A percentile compares a stretch with the other conserved stretches of the same genome.
Conservation (phyloP, 2,113 vertebrate genomes). For the Balaeniceps rex region DNA sequence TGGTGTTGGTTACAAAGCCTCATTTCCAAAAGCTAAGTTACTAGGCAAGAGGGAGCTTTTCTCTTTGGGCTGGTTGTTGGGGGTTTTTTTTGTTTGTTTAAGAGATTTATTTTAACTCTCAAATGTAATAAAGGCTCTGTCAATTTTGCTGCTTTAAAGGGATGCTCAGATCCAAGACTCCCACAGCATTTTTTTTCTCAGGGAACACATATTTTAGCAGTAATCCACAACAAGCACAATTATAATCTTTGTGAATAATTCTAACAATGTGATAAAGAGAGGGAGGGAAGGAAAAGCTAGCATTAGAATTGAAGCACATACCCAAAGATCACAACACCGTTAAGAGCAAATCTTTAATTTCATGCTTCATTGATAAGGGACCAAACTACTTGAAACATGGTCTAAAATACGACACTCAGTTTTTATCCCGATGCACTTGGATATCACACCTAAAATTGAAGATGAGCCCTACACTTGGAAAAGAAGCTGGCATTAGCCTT, state of each 20-base stretch:
- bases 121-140: neutral
- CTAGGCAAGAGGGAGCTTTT: neutral
- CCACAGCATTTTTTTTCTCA: neutral
- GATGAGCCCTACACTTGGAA: neutral
- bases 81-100: neutral
- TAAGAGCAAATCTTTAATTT: constrained; percentile 8
- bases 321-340: neutral
- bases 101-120: neutral
- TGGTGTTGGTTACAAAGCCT: neutral
- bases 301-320: neutral
- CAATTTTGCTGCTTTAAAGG: neutral
- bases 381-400: neutral
- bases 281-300: neutral
- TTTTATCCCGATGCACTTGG: neutral
- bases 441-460: neutral
- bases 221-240: neutral
- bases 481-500: neutral
- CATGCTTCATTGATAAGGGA: neutral
- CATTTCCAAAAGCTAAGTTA: neutral
- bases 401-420: fast-evolving
- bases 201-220: neutral
- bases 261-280: neutral
- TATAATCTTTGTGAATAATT: neutral
- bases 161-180: neutral
- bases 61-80: neutral